Conservation (phyloP, 2,888 invertebrate genomes). For the Agonopterix heracliana region DNA sequence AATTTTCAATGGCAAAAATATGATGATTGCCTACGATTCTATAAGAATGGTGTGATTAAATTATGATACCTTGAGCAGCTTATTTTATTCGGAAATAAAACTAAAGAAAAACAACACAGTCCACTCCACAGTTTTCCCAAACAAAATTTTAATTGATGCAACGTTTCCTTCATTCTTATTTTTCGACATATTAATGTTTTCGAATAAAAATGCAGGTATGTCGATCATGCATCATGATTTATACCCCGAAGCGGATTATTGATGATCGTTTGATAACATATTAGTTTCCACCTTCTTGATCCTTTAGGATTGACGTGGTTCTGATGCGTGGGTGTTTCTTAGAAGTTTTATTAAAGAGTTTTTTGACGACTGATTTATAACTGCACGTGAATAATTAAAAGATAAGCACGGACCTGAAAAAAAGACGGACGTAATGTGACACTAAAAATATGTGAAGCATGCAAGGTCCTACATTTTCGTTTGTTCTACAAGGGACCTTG, state of each 20-base stretch:
- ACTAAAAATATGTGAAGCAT: too few species aligned
- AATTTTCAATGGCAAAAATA: too few species aligned
- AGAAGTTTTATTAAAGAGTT: not conserved
- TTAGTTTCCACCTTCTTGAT: slow-evolving; percentile 3
- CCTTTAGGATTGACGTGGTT: not conserved
- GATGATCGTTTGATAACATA: slow-evolving; percentile 3
- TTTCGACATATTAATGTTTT: slow-evolving; percentile 58
- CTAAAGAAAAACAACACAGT: not conserved
- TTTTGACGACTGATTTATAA: too few species aligned
- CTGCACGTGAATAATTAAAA: too few species aligned
- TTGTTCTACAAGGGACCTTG: too few species aligned
- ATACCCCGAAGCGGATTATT: not conserved
- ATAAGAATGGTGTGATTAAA: too few species aligned
- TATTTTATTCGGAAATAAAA: not conserved
- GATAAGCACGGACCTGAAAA: too few species aligned
- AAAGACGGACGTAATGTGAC: too few species aligned
- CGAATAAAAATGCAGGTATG: slow-evolving; percentile 41
- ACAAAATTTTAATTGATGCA: slow-evolving; percentile 17
- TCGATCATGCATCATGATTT: slow-evolving; percentile 21
- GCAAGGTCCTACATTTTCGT: too few species aligned
- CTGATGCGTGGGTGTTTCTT: not conserved
- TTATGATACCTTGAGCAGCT: too few species aligned
- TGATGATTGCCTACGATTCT: too few species aligned
- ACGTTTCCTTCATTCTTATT: slow-evolving; percentile 57
- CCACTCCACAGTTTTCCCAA: slow-evolving; percentile 31